Evolutionary conservation across 2,888 invertebrate genomes (phyloP), one percentile per base, ranked within the genome.

Genomic region (Acronicta aceris): DNA sequence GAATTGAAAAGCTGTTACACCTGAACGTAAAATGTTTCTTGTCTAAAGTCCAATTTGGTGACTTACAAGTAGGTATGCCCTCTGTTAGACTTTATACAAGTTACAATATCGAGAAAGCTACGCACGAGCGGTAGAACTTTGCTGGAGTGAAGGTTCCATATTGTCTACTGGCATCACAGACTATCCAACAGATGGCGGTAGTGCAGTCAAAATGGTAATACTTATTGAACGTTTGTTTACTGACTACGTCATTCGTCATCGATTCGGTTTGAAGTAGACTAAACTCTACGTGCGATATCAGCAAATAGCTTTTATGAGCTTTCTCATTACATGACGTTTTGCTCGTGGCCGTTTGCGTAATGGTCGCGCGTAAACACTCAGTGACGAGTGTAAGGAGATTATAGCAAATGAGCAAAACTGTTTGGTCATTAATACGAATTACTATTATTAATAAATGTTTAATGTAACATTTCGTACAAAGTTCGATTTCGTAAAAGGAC

Each of bases 291-390:
- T 33, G 13, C 42, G 42, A 47, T 63, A 70, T 69, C 55, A 47
- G 62, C 54, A 65, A 62, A 58, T 43, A 65, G 54, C 67, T 67
- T 73, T 76, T 72, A 76, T 70, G 71, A 79, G 81, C 79, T 86
- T 85, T 83, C 76, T 74, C 61, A 68, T 68, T 68, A 54, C 36
- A 65, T 85, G 82, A 85, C 81, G 84, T 82, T 77, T 70, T 65
- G 66, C 60, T 71, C 59, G 68, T 75, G 58, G 55, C 59, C 53
- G 65, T 71, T 74, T 81, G 78, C 83, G 85, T 81, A 83, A 82
- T 59, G 62, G 59, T 56, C 27, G 61, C 63, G 58, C 78, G 79
- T 79, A 78, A 79, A 76, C 64, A 76, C 52, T 62, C 69, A 60
- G 65, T 78, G 74, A 77, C 76, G 74, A 72, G 41, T 52, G 42